A percentile compares a stretch with the other conserved stretches of the same genome.
Evolutionary conservation across 2,113 vertebrate genomes (phyloP).

Genomic region (Paralichthys olivaceus): DNA sequence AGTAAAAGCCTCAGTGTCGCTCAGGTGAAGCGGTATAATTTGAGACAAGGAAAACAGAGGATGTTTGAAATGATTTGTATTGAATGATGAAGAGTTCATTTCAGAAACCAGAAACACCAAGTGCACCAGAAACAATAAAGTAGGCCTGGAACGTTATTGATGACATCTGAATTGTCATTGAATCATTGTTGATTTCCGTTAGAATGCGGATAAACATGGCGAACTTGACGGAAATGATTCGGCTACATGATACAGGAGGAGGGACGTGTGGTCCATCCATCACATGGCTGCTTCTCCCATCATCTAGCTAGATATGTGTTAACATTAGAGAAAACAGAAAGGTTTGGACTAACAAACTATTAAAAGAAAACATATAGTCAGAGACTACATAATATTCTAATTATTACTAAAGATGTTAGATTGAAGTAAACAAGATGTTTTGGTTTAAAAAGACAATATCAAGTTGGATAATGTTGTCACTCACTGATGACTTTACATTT

Average conservation of each 20-base stretch:
- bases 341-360: background rate
- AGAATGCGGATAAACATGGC: background rate
- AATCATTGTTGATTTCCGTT: background rate
- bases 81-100: background rate
- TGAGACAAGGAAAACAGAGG: background rate
- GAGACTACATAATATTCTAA: no score
- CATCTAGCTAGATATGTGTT: background rate
- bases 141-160: background rate
- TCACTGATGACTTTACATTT: no score
- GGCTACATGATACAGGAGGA: background rate
- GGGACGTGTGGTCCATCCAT: background rate
- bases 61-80: background rate
- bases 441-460: no score
- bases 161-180: conserved; percentile 20
- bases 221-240: background rate
- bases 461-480: no score
- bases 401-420: no score
- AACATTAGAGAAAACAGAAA: background rate
- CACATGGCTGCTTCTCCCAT: background rate
- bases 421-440: no score
- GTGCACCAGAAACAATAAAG: background rate
- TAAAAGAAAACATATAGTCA: no score
- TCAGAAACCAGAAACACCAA: background rate
- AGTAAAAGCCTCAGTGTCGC: background rate
- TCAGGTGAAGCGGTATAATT: background rate